Evolutionary conservation across 1,140 invertebrate species (phyloP).

Genomic region (Aphelenchoides besseyi): DNA sequence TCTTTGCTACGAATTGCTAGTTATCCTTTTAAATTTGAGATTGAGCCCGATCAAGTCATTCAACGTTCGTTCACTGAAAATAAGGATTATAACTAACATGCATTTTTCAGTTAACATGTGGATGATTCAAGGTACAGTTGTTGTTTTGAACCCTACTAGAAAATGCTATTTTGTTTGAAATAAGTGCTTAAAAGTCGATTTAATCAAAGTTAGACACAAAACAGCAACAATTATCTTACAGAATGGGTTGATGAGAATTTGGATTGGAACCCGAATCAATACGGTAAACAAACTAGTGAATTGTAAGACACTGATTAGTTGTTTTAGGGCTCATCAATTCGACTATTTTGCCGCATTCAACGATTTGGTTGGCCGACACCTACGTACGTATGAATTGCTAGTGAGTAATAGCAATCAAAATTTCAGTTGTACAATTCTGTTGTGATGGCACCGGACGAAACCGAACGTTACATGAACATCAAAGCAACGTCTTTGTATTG

Average conservation of each 20-base stretch:
- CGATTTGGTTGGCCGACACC: slow-evolving; percentile 59
- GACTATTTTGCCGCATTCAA: slow-evolving; percentile 56
- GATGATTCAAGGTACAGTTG: slow-evolving; percentile 63
- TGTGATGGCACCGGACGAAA: slow-evolving; percentile 60
- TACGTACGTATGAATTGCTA: slow-evolving; percentile 34
- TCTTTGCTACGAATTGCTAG: neutral
- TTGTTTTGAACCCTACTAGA: too few relatives aligned
- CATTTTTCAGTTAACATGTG: slow-evolving; percentile 62
- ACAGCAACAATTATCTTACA: slow-evolving; percentile 27
- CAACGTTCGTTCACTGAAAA: too few relatives aligned
- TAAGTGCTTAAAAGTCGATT: too few relatives aligned
- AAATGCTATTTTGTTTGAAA: too few relatives aligned
- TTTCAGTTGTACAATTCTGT: slow-evolving; percentile 35
- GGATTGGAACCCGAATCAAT: slow-evolving; percentile 50
- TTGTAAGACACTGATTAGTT: neutral
- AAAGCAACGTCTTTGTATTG: slow-evolving; percentile 48
- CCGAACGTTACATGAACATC: slow-evolving; percentile 62
- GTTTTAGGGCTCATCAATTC: slow-evolving; percentile 49
- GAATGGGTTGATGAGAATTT: slow-evolving; percentile 60
- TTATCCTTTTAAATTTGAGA: slow-evolving; percentile 31
- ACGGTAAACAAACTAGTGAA: neutral
- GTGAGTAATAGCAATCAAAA: neutral
- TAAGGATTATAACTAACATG: too few relatives aligned
- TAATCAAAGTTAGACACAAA: too few relatives aligned
- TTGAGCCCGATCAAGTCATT: slow-evolving; percentile 60